These are phyloP conservation scores for Cryptus viduatorius DNA, from an alignment of 2,888 invertebrate genomes.

Conservation along the genomic window DNA sequence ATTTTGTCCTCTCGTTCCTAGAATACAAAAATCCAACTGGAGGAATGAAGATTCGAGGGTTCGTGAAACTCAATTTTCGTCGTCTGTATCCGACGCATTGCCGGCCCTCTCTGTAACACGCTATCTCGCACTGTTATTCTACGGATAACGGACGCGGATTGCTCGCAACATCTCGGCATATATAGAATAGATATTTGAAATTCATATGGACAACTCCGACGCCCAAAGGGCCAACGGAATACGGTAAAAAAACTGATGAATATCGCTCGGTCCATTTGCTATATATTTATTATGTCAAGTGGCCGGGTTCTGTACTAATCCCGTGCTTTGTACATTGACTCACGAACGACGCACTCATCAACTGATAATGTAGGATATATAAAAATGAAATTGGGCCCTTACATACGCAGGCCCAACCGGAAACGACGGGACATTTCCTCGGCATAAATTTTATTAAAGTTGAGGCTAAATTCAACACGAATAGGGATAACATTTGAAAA, in stretches of 20 bases:
- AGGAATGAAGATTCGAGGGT: slow-evolving; percentile 69
- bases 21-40: slow-evolving; percentile 71
- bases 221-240: background rate
- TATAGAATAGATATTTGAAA: slow-evolving; percentile 39
- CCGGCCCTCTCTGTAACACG: background rate
- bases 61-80: slow-evolving; percentile 73
- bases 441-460: too few relatives aligned
- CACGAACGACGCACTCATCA: too few relatives aligned
- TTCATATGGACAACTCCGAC: background rate
- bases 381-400: too few relatives aligned
- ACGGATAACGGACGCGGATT: slow-evolving; percentile 6
- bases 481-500: too few relatives aligned
- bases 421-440: too few relatives aligned
- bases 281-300: too few relatives aligned
- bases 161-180: slow-evolving; percentile 7
- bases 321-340: too few relatives aligned
- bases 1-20: slow-evolving; percentile 64
- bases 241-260: too few relatives aligned
- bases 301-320: too few relatives aligned
- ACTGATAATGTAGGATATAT: background rate
- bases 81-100: slow-evolving; percentile 44
- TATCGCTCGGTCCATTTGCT: too few relatives aligned
- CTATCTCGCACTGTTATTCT: background rate
- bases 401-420: too few relatives aligned
- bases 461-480: too few relatives aligned